Evolutionary conservation across 1,140 invertebrate genomes (phyloP), one percentile per base, ranked within the genome.

Genomic region (Octopus bimaculoides): DNA sequence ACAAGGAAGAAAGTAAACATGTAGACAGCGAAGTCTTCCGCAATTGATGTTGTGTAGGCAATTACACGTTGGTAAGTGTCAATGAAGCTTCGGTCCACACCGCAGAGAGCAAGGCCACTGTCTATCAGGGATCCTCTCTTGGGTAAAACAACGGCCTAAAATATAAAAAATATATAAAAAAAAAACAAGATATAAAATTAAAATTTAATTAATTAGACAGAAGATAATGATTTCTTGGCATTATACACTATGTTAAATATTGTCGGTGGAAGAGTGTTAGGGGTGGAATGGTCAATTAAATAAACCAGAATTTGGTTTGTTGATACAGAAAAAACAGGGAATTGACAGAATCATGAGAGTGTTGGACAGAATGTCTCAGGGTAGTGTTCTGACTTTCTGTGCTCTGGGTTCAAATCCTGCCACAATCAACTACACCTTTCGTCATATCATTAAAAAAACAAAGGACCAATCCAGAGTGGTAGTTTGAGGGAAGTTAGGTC

Each of bases 21-120:
- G 71, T 82, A 85, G 41, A 84, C 76, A 20, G 83, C 83, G 81
- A 84, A 82, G 78, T 86, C 85, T 73, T 86, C 83, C 5, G 77
- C 56, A 12, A 82, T 77, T 61, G 83, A 81, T 52, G 78, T 84
- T 7, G 82, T 10, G 66, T 82, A 83, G 26, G 83, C 84, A 81
- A 85, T 83, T 0, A 81, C 69, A 52, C 78, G 76, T 80, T 84
- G 85, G 78, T 82, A 85, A 14, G 69, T 81, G 52, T 77, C 69
- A 55, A 86, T 79, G n/a, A 85, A 26, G 3, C 78, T 79, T 69
- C 80, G 83, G 12, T 82, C 83, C 53, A 86, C 78, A 8, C 85
- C 85, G 81, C 80, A 84, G 52, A 86, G 69, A 76, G 83, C 56
- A 54, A 86, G 79, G n/a, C 81, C 80, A 52, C 80, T 77, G 41